phyloP scores from a whole-genome alignment of 1,140 invertebrate species.

The Monomorium pharaonis region DNA sequence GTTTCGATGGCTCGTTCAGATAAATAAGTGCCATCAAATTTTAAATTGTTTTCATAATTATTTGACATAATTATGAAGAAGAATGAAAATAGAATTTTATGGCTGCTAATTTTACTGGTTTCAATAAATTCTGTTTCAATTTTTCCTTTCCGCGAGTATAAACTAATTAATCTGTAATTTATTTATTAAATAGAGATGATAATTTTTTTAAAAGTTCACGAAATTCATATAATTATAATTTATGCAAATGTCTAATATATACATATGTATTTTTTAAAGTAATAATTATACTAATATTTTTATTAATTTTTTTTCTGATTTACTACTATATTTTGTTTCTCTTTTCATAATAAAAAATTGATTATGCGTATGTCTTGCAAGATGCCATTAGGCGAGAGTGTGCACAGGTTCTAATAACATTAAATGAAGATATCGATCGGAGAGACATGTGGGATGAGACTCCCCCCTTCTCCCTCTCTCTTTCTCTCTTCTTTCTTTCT shows the following conservation, averaged over 20 bases:
- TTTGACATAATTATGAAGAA: neutral
- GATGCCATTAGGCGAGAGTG: neutral
- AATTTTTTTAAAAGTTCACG: neutral
- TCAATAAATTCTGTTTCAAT: neutral
- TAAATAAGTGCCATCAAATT: too few relatives aligned
- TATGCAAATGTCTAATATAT: neutral
- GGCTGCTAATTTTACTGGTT: neutral
- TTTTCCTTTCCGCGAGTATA: neutral
- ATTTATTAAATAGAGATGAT: neutral
- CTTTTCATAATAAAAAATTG: neutral
- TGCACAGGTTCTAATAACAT: neutral
- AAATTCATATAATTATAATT: neutral
- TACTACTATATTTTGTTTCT: neutral
- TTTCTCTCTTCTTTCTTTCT: neutral
- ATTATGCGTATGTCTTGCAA: neutral
- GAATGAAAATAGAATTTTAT: neutral
- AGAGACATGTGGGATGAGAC: neutral
- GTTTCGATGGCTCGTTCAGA: neutral
- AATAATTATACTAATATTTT: neutral
- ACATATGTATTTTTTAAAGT: neutral
- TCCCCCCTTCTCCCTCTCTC: conserved; percentile 1
- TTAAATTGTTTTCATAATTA: neutral
- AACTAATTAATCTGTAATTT: neutral
- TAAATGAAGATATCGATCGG: conserved; percentile 26
- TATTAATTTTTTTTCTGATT: neutral